Base-by-base conservation (phyloP, 2,888 invertebrate genomes). In the Exocentrus adspersus region DNA sequence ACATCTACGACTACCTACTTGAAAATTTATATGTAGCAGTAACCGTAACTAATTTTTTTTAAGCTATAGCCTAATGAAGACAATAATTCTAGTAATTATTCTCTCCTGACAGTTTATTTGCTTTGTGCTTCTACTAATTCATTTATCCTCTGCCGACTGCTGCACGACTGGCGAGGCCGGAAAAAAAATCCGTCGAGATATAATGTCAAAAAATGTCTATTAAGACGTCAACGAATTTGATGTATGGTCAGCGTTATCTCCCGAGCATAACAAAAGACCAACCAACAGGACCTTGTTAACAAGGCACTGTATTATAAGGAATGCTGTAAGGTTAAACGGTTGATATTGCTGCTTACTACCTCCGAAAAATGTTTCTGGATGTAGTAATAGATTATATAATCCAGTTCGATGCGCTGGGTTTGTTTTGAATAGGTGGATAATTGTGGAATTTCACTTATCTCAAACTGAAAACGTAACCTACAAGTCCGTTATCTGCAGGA, bases 171-270 rank as follows among this genome's bases (percentile, higher is more conserved):
- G 58, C 58, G 60, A 53, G 43, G 42, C 51, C 66, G 50, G 64
- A 65, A 65, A 52, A 62, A 65, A 52, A 62, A 64, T 60, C 65
- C 60, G 62, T 60, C 69, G 62, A 62, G 71, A 69, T 68, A 69
- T 70, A 68, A 71, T 67, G 72, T 72, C 72, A 72, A 72, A 72
- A 69, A 69, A 64, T 64, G 50, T 66, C 71, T 68, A 71, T 71
- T 71, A 68, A 71, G 68, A 71, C 60, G 72, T 72, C 72, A 68
- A 62, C 68, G 53, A 70, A 67, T 71, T 72, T 72, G 72, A 72
- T 72, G 69, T 68, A 72, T 68, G 24, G 65, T 64, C 65, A 57
- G 54, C 65, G 52, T 60, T 60, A 52, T 45, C 60, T 52, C 19
- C 30, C 46, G 57, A 57, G 42, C 57, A 57, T 46, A 60, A 60